Base-by-base conservation (phyloP, 2,113 vertebrate genomes). In the Coptodon bakossiorum region DNA sequence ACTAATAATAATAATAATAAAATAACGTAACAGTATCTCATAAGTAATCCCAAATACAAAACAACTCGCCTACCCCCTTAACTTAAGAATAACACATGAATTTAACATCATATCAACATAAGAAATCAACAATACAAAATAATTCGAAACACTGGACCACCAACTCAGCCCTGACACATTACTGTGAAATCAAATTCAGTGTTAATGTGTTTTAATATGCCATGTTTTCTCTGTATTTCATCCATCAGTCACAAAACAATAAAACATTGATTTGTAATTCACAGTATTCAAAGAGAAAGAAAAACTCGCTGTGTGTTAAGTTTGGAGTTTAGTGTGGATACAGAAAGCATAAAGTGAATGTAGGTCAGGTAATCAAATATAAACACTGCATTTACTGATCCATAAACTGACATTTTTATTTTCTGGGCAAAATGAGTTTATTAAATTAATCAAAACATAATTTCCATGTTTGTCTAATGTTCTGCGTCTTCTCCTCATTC, bases 1-100 rank as follows among this genome's bases (percentile, higher is more conserved):
- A 59, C 7, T 27, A 14, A 27, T 6, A 59, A 59, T 31, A 29
- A 14, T 14, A 14, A 27, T 8, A 56, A 57, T 27, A 13, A 13
- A 14, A 59, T 0, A 59, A 61, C 0, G 3, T 31, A 31, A 17
- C 3, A 61, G 31, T 61, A 31, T 31, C 8, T 61, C 56, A 29
- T 59, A 59, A 59, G 13, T 31, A 29, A 59, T 59, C 27, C 1
- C 2, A 2, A 31, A 31, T 17, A 17, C 27, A 61, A 61, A 61
- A 31, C 14, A 61, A 31, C 5, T 61, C 27, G 3, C 13, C 27
- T 10, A 61, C 1, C 5, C 13, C 5, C 3, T 61, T 31, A 31
- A 59, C 27, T 59, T 59, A 31, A 61, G 14, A 31, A 31, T 9
- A 1, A 61, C 27, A 31, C 57, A 6, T 2, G 57, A 0, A 9